These are phyloP conservation scores for Aythya fuligula DNA, from an alignment of 2,797 vertebrate species.

Conservation along the genomic window DNA sequence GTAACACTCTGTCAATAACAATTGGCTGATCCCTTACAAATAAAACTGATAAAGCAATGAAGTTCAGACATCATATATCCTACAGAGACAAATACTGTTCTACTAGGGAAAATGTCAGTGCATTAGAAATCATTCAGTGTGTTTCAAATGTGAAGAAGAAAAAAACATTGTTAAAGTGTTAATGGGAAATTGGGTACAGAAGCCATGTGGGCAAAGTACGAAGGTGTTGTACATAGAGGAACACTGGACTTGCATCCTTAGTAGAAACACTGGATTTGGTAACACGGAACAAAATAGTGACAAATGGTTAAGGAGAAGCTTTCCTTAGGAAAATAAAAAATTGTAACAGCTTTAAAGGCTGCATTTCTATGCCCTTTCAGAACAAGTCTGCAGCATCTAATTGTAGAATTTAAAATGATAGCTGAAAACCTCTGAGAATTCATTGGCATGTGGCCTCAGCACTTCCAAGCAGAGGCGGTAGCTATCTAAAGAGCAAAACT, in stretches of 20 bases:
- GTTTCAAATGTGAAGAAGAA: constrained; percentile 18
- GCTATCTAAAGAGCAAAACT: constrained; percentile 2
- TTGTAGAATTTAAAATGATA: constrained; percentile 5
- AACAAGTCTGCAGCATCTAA: neutral
- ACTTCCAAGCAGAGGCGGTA: neutral
- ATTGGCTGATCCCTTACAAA: neutral
- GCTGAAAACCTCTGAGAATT: constrained; percentile 10
- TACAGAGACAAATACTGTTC: constrained; percentile 11
- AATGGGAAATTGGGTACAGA: constrained; percentile 4
- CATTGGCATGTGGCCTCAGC: neutral
- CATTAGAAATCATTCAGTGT: constrained; percentile 7
- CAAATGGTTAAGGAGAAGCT: constrained; percentile 1
- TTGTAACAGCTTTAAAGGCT: neutral
- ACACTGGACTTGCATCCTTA: neutral
- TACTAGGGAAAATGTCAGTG: neutral
- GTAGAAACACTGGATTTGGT: neutral
- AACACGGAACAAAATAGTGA: neutral
- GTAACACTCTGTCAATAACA: neutral
- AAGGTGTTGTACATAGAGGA: neutral
- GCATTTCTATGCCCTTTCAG: neutral
- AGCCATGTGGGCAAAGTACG: neutral
- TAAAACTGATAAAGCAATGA: constrained; percentile 30
- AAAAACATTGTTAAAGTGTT: neutral
- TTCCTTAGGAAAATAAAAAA: neutral
- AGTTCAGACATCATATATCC: neutral